Conservation (phyloP, 2,888 invertebrate genomes). For the Dicycla oo region DNA sequence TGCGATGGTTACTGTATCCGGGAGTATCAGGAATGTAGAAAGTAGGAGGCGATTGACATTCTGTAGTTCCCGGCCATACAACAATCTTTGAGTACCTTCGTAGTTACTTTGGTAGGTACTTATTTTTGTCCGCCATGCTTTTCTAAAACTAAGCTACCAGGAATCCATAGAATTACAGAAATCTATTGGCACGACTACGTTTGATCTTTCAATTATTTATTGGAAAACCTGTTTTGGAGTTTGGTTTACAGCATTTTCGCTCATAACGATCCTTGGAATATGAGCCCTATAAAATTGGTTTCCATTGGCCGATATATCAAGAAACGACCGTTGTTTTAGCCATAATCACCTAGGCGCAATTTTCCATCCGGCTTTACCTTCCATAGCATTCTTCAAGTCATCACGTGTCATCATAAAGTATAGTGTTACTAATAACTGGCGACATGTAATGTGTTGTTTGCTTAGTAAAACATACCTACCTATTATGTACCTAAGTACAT, state of each 20-base stretch:
- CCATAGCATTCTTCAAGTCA: conserved; percentile 32
- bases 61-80: background rate
- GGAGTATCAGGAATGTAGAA: conserved; percentile 41
- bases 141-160: conserved; percentile 24
- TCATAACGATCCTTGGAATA: background rate
- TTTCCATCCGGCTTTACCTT: conserved; percentile 6
- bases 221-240: too few relatives aligned
- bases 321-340: background rate
- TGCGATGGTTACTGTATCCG: conserved; percentile 10
- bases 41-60: conserved; percentile 1
- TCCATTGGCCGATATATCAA: background rate
- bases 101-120: background rate
- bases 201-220: background rate
- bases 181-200: background rate
- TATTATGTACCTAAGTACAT: background rate
- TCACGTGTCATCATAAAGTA: background rate
- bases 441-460: conserved; percentile 21
- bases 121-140: background rate
- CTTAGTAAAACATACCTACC: conserved; percentile 19
- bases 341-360: too few relatives aligned
- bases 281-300: background rate
- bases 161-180: conserved; percentile 5
- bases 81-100: background rate
- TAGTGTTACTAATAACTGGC: conserved; percentile 15
- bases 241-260: background rate